Evolutionary conservation across 1,140 invertebrate species (phyloP), one percentile per base, ranked within the genome.

Genomic region (Neodiprion virginianus): DNA sequence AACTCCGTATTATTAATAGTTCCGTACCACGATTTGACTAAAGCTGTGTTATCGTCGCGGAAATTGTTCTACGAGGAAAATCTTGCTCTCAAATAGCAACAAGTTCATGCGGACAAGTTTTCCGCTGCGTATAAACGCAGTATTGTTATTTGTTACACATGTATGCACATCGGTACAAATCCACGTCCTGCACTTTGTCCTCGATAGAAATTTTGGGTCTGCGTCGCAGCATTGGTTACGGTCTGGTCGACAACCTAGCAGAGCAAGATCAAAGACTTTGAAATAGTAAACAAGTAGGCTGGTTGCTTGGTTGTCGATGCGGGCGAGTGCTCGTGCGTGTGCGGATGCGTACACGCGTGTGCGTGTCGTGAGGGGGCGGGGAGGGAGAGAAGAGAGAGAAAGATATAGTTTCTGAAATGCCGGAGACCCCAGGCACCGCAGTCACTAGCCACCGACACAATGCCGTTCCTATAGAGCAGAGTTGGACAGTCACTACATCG

Each of bases 221-320:
- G 11, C 53, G 53, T 61, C 53, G 53, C 53, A 8, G 4, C 53
- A 61, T 40, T 40, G 53, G 53, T 17, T 17, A 61, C 53, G 53
- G 11, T 9, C 53, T 61, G 53, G 53, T 61, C 53, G 53, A 61
- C 53, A 61, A 17, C 11, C 53, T 17, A 61, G 53, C 53, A 61
- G 53, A 61, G n/a, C 53, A 47, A 47, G 67, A 69, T 69, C 67
- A 69, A 69, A 69, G 67, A 69, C 67, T 65, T 65, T 47, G 67
- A 69, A 69, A 47, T 69, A 69, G 14, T 69, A 69, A 69, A 69
- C 67, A 69, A 69, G 11, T 61, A 17, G 53, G 53, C 53, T 61
- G 53, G 53, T 61, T 61, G n/a, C 53, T 17, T 12, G 53, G 11
- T 12, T 61, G 53, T 61, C 53, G 53, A 17, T 61, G 53, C 53